Evolutionary conservation across 2,113 vertebrate species (phyloP).

Genomic region (Symphodus melops): DNA sequence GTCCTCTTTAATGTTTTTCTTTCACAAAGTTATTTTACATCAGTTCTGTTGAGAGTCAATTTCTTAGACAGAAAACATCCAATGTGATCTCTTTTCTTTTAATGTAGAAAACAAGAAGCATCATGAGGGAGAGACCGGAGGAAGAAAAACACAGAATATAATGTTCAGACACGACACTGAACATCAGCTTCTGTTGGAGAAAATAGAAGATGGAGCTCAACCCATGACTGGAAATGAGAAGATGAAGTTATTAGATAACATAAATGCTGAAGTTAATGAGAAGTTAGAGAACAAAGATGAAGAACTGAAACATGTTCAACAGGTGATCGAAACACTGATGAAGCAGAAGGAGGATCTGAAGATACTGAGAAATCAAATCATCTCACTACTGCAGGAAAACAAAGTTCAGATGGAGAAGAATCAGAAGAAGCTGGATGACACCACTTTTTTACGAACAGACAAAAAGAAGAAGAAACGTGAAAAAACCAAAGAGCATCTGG

Average conservation of each 20-base stretch:
- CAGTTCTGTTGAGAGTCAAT: too few species aligned
- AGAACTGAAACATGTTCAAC: rapidly evolving
- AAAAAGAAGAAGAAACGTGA: rapidly evolving
- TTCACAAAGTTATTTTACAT: too few species aligned
- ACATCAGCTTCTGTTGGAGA: neutral
- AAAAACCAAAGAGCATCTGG: rapidly evolving
- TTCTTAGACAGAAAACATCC: too few species aligned
- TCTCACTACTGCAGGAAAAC: neutral
- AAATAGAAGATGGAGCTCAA: neutral
- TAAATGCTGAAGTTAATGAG: neutral
- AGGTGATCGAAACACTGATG: neutral
- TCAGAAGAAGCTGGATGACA: neutral
- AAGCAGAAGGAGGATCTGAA: neutral
- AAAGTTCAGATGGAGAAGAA: neutral
- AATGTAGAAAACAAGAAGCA: neutral
- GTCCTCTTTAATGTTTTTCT: too few species aligned
- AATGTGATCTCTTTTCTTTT: too few species aligned
- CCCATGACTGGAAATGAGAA: neutral
- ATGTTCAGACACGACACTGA: neutral
- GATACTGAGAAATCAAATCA: neutral
- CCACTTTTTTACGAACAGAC: too few species aligned
- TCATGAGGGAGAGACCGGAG: too few species aligned
- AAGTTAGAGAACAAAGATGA: neutral
- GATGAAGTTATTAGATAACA: neutral
- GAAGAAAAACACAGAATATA: too few species aligned